A percentile compares a stretch with the other conserved stretches of the same genome.
These are phyloP conservation scores for Eurosta solidaginis DNA, from an alignment of 1,140 invertebrate genomes.

Conservation along the genomic window DNA sequence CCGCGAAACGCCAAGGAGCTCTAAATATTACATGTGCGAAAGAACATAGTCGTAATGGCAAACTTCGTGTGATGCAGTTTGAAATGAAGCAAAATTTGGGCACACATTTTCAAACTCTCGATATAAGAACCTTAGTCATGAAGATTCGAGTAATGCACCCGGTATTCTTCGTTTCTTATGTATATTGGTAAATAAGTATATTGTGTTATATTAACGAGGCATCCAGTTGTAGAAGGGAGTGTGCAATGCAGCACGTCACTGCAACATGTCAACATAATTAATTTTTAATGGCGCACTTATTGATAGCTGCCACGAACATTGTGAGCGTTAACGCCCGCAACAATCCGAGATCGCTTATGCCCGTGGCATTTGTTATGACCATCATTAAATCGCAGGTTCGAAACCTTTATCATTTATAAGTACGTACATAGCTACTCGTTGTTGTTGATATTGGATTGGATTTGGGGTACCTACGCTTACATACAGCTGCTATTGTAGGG, in stretches of 20 bases:
- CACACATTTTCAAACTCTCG: too few species aligned
- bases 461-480: too few species aligned
- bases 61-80: too few species aligned
- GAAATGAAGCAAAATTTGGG: too few species aligned
- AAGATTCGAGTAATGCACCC: too few species aligned
- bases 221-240: constrained; percentile 1
- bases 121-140: too few species aligned
- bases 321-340: background rate
- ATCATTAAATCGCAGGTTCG: background rate
- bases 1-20: too few species aligned
- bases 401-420: background rate
- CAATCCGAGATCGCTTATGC: background rate
- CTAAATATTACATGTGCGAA: too few species aligned
- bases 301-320: background rate
- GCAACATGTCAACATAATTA: constrained; percentile 18
- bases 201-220: constrained; percentile 14
- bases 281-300: constrained; percentile 18
- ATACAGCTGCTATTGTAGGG: background rate
- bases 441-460: too few species aligned
- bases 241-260: constrained; percentile 1
- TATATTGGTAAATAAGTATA: background rate
- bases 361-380: background rate
- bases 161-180: too few species aligned
- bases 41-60: too few species aligned
- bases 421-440: too few species aligned